A percentile compares a stretch with the other conserved stretches of the same genome.
These are phyloP conservation scores for Centropyge bicolor DNA, from an alignment of 2,797 vertebrate genomes.

Conservation along the genomic window DNA sequence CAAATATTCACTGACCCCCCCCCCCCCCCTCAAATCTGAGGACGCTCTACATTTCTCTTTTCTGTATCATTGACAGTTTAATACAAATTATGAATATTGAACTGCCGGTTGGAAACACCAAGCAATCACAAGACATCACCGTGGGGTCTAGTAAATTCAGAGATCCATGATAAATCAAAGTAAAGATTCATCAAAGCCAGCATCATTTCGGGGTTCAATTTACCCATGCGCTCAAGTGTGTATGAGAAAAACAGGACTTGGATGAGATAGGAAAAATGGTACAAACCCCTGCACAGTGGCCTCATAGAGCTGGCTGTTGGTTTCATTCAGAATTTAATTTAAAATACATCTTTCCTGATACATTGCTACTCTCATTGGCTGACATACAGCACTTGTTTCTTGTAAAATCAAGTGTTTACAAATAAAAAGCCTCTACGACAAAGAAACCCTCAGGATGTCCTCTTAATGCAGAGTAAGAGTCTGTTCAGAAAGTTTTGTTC, in stretches of 20 bases:
- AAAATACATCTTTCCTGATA: slow-evolving; percentile 5
- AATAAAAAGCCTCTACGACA: not conserved
- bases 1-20: not conserved
- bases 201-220: not conserved
- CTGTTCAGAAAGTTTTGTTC: not conserved
- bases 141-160: not conserved
- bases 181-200: not conserved
- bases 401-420: slow-evolving; percentile 1
- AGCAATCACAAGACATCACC: not conserved
- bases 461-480: slow-evolving; percentile 15
- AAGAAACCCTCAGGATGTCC: not conserved
- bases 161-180: not conserved
- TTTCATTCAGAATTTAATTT: slow-evolving; percentile 35
- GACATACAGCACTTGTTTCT: not conserved
- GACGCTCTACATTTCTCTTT: not conserved
- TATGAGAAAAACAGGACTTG: not conserved
- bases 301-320: not conserved
- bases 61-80: not conserved
- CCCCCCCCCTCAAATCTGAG: too few relatives aligned
- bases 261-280: not conserved
- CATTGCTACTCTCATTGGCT: slow-evolving; percentile 1
- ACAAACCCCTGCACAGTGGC: not conserved
- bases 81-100: not conserved
- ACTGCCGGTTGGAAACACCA: not conserved
- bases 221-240: not conserved